Percentiles rank a stretch among this genome's conserved stretches.
These are phyloP conservation scores for Tenualosa thibaudeaui DNA, from an alignment of 2,797 vertebrate genomes.

Conservation along the genomic window DNA sequence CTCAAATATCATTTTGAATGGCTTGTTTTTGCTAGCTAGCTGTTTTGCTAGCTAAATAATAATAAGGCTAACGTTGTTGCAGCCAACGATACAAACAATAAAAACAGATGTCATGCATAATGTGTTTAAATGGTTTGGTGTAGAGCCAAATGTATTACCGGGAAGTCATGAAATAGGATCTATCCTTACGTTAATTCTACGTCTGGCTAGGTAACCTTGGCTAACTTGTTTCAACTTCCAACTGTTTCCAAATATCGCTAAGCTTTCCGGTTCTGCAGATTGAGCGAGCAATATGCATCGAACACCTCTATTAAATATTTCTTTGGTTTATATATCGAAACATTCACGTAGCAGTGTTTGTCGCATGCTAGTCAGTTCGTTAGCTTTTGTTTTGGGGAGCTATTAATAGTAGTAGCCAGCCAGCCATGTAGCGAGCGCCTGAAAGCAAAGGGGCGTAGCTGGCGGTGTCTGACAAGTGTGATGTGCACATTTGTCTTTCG, in stretches of 20 bases:
- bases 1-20: constrained; percentile 31
- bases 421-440: constrained; percentile 18
- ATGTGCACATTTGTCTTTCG: constrained; percentile 5
- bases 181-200: constrained; percentile 7
- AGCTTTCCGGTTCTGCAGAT: not conserved
- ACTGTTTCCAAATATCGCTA: not conserved
- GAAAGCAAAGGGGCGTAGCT: constrained; percentile 24
- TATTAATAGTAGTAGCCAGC: constrained; percentile 39
- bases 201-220: constrained; percentile 14
- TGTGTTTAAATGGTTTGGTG: not conserved
- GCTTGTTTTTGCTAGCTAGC: constrained; percentile 42
- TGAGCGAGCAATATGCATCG: not conserved
- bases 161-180: not conserved
- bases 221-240: constrained; percentile 10
- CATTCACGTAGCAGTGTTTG: constrained; percentile 11
- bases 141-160: not conserved
- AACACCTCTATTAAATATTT: not conserved
- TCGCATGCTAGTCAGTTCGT: constrained; percentile 30
- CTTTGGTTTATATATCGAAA: not conserved
- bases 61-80: not conserved
- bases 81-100: constrained; percentile 11
- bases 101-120: constrained; percentile 1
- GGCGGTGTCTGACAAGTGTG: constrained; percentile 23
- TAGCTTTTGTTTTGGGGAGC: constrained; percentile 46
- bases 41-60: constrained; percentile 17